Evolutionary conservation across 2,888 invertebrate species (phyloP).

Genomic region (Theretra japonica): DNA sequence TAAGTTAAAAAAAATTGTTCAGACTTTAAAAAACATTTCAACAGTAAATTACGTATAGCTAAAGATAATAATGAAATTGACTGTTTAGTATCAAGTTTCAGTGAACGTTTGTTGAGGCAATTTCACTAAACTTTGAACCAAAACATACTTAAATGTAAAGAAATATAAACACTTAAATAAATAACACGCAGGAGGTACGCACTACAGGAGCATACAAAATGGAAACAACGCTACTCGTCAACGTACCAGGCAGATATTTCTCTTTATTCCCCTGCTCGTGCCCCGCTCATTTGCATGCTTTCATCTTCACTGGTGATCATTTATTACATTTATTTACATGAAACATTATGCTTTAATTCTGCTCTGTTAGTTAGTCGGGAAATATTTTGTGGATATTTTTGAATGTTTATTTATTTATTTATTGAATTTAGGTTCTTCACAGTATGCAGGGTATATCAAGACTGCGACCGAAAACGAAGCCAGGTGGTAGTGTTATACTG

Average conservation of each 20-base stretch:
- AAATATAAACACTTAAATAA: not conserved
- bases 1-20: too few relatives aligned
- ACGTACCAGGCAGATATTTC: not conserved
- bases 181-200: not conserved
- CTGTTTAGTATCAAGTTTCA: too few relatives aligned
- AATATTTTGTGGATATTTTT: not conserved
- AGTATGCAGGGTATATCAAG: too few relatives aligned
- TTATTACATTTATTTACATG: not conserved
- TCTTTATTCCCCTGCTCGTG: not conserved
- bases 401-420: too few relatives aligned
- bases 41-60: too few relatives aligned
- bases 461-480: too few relatives aligned
- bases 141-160: not conserved
- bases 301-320: conserved; percentile 8
- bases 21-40: too few relatives aligned
- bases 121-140: too few relatives aligned
- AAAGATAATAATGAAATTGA: too few relatives aligned
- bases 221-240: conserved; percentile 7
- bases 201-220: not conserved
- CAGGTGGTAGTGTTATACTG: too few relatives aligned
- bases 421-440: too few relatives aligned
- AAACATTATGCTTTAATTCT: conserved; percentile 4
- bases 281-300: conserved; percentile 13
- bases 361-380: not conserved
- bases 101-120: too few relatives aligned